Percentiles rank a stretch among this genome's conserved stretches.
Conservation (phyloP, 2,797 vertebrate genomes). For the Neosilurus mollespiculum region DNA sequence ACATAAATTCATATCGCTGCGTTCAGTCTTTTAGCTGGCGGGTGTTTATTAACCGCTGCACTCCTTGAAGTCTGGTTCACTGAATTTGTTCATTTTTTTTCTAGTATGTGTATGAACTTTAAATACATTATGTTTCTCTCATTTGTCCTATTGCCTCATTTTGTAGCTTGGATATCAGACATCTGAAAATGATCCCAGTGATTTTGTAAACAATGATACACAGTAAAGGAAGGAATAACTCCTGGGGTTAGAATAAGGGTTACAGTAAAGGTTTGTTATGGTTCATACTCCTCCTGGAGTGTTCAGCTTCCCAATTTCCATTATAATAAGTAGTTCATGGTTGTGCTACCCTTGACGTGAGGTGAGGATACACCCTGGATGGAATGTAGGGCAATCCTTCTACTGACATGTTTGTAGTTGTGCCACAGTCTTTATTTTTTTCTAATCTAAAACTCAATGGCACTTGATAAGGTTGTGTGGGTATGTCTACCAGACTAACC, state of each 20-base stretch:
- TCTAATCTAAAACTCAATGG: not conserved
- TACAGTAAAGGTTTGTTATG: not conserved
- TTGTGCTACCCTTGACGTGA: too few species aligned
- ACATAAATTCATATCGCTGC: constrained; percentile 1
- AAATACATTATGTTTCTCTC: constrained; percentile 1
- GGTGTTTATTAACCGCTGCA: not conserved
- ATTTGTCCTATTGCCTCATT: not conserved
- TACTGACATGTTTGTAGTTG: not conserved
- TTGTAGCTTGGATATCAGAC: not conserved
- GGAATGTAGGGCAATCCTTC: not conserved
- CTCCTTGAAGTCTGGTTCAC: constrained; percentile 3
- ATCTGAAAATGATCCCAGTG: not conserved
- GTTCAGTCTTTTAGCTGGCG: not conserved
- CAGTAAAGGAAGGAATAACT: not conserved
- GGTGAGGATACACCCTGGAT: not conserved
- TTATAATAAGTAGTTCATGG: not conserved
- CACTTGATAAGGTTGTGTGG: not conserved
- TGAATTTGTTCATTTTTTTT: not conserved
- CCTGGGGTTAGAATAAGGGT: not conserved
- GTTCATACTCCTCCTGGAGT: not conserved
- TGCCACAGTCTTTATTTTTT: not conserved
- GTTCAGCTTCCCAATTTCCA: not conserved
- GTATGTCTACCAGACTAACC: too few species aligned
- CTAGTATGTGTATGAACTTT: not conserved
- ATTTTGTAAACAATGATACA: not conserved